Conservation (phyloP, 2,113 vertebrate species). For the Piliocolobus tephrosceles region DNA sequence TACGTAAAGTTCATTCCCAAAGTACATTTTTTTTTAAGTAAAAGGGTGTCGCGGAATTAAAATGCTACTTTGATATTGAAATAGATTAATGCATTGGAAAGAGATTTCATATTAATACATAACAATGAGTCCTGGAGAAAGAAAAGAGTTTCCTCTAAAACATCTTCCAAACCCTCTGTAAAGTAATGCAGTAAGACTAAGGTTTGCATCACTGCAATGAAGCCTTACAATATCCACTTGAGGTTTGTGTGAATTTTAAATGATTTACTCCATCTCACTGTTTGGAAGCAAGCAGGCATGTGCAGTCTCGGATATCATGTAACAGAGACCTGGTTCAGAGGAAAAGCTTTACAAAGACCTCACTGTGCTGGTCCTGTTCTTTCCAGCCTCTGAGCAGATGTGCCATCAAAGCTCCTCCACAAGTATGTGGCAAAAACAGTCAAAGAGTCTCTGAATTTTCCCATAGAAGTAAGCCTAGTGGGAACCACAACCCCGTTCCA, state of each 20-base stretch:
- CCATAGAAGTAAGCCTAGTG: not conserved
- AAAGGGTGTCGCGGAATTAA: not conserved
- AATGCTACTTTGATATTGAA: not conserved
- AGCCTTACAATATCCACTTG: too few relatives aligned
- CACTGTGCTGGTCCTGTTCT: not conserved
- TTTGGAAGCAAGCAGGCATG: too few relatives aligned
- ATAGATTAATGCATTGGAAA: not conserved
- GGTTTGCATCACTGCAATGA: not conserved
- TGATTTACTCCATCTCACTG: too few relatives aligned
- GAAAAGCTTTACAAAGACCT: not conserved
- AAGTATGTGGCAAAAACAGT: too few relatives aligned
- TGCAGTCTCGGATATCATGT: not conserved
- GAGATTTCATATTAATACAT: not conserved
- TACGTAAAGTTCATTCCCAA: not conserved
- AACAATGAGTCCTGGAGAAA: not conserved
- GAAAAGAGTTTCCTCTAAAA: not conserved
- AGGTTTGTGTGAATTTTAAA: not conserved
- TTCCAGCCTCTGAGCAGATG: not conserved
- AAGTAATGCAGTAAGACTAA: not conserved
- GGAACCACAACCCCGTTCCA: accelerated
- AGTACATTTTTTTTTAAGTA: not conserved
- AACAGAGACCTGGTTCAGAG: not conserved
- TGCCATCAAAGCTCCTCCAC: too few relatives aligned
- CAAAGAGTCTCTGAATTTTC: not conserved
- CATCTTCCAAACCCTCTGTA: not conserved